These are phyloP conservation scores for Oscheius sp. DNA, from an alignment of 2,888 invertebrate species.

Conservation along the genomic window DNA sequence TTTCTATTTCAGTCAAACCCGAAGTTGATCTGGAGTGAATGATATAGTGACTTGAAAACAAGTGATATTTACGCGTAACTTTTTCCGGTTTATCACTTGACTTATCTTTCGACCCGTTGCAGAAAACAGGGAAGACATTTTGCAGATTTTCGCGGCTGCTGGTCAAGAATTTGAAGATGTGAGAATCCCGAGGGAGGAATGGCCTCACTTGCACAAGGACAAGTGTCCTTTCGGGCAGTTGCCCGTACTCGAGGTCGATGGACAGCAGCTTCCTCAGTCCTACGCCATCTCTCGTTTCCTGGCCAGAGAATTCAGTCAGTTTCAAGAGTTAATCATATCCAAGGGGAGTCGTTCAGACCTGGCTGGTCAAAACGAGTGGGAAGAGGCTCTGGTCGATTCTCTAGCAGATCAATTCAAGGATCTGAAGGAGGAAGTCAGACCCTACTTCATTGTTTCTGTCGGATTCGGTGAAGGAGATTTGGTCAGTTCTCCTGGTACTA, in stretches of 20 bases:
- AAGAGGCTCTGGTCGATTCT: conserved; percentile 57
- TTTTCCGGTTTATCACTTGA: not conserved
- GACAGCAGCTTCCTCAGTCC: conserved; percentile 52
- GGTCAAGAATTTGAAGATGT: conserved; percentile 60
- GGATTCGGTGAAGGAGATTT: conserved; percentile 55
- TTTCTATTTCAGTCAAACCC: too few species aligned
- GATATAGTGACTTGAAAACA: too few species aligned
- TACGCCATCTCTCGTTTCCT: conserved; percentile 56
- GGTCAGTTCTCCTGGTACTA: not conserved
- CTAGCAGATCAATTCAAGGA: conserved; percentile 61
- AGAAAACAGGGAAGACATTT: conserved; percentile 1
- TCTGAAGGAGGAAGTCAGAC: conserved; percentile 44
- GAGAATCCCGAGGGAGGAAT: conserved; percentile 52
- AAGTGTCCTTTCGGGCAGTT: conserved; percentile 54
- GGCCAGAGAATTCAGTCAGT: conserved; percentile 45
- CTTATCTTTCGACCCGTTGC: not conserved
- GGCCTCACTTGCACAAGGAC: conserved; percentile 42
- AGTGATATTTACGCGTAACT: too few species aligned
- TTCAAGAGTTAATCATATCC: not conserved
- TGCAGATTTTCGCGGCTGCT: conserved; percentile 47
- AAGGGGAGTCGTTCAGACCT: conserved; percentile 38
- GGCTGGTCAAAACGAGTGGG: conserved; percentile 52
- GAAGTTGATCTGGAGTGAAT: too few species aligned
- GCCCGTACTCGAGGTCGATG: conserved; percentile 59
- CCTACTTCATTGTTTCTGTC: conserved; percentile 46